phyloP scores from a whole-genome alignment of 2,797 vertebrate genomes.

The Urosaurus nigricauda region DNA sequence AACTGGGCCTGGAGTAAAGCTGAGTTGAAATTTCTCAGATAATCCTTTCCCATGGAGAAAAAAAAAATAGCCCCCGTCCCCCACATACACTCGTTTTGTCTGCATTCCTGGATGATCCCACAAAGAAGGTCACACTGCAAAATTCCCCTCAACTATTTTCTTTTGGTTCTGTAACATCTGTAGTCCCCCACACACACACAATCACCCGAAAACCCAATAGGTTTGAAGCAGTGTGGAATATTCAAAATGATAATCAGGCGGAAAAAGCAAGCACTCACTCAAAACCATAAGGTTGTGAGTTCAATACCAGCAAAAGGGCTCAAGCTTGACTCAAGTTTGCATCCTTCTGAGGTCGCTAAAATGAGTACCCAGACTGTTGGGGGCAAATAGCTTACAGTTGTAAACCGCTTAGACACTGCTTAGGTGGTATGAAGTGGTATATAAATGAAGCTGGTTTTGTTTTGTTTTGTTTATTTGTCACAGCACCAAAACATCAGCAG shows the following conservation, averaged over 20 bases:
- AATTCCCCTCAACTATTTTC: not conserved
- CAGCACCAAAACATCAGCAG: not conserved
- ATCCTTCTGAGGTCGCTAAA: too few relatives aligned
- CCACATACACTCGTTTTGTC: too few relatives aligned
- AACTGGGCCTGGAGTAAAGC: not conserved
- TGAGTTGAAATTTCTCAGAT: not conserved
- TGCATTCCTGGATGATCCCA: not conserved
- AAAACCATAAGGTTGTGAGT: too few relatives aligned
- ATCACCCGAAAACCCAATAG: not conserved
- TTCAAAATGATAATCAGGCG: not conserved
- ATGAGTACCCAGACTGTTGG: too few relatives aligned
- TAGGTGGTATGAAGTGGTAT: too few relatives aligned
- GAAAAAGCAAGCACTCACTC: not conserved
- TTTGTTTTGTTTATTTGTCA: not conserved
- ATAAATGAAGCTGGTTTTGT: too few relatives aligned
- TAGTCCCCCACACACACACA: not conserved
- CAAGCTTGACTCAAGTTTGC: too few relatives aligned
- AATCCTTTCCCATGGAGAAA: not conserved
- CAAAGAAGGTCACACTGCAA: not conserved
- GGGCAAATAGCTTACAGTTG: too few relatives aligned
- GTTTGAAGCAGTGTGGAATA: not conserved
- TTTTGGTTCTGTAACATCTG: not conserved
- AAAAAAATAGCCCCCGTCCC: too few relatives aligned
- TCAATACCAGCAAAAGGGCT: too few relatives aligned
- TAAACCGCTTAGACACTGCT: too few relatives aligned